Conservation (phyloP, 2,888 invertebrate species). For the Dendrolimus pini region DNA sequence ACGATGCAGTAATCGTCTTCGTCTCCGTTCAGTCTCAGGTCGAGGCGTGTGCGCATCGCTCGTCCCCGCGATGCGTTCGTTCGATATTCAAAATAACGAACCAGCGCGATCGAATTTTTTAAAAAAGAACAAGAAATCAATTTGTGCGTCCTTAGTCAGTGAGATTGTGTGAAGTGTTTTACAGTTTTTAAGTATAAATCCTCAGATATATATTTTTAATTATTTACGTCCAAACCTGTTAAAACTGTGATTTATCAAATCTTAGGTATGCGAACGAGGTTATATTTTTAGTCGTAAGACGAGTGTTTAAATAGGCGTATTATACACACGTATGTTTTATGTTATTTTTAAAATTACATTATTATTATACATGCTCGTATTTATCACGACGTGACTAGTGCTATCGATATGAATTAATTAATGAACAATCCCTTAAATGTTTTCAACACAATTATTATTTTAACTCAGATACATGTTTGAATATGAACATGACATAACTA, state of each 20-base stretch:
- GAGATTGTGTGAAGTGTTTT: conserved; percentile 23
- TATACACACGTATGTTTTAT: no score
- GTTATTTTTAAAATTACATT: no score
- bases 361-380: no score
- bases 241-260: conserved; percentile 14
- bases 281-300: no score
- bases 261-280: background rate
- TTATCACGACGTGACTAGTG: no score
- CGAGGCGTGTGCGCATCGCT: conserved; percentile 51
- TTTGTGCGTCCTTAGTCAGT: conserved; percentile 34
- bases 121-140: conserved; percentile 41
- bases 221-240: conserved; percentile 33
- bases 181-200: conserved; percentile 18
- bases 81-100: conserved; percentile 42
- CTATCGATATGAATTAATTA: no score
- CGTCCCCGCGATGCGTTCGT: conserved; percentile 23
- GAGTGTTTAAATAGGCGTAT: no score
- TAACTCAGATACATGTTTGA: no score
- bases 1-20: conserved; percentile 33
- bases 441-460: no score
- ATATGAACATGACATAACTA: no score
- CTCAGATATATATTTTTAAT: conserved; percentile 26
- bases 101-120: conserved; percentile 37
- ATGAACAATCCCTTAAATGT: no score
- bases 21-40: conserved; percentile 68